Evolutionary conservation across 2,888 invertebrate genomes (phyloP).

Genomic region (Torymus tubicola): DNA sequence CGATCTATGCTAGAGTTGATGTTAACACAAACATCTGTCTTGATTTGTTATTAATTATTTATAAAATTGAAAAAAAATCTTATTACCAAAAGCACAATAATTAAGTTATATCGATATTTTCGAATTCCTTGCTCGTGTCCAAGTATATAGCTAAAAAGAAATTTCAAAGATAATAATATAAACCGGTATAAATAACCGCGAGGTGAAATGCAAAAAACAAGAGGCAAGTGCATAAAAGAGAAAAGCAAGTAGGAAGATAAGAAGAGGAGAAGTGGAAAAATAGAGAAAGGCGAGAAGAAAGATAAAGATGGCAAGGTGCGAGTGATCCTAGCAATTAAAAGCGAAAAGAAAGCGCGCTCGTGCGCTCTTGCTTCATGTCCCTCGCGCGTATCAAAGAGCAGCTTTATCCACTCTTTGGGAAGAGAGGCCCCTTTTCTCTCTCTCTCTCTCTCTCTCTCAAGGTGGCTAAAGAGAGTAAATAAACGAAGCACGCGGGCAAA

Average conservation of each 20-base stretch:
- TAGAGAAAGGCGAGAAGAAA: constrained; percentile 17
- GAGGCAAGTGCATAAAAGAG: constrained; percentile 29
- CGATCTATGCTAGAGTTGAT: no score
- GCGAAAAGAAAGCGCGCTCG: constrained; percentile 50
- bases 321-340: constrained; percentile 54
- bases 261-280: not conserved
- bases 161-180: constrained; percentile 23
- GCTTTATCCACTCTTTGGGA: constrained; percentile 39
- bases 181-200: constrained; percentile 35
- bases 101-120: not conserved
- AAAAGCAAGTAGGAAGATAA: constrained; percentile 22
- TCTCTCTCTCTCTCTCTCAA: constrained; percentile 6
- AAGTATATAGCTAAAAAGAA: constrained; percentile 16
- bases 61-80: not conserved
- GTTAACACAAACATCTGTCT: no score
- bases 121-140: not conserved
- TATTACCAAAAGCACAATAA: not conserved
- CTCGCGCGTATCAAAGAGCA: constrained; percentile 49
- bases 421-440: not conserved
- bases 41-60: not conserved
- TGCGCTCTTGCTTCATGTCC: constrained; percentile 27
- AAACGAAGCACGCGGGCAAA: constrained; percentile 18
- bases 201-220: constrained; percentile 24
- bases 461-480: constrained; percentile 43
- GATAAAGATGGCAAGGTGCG: constrained; percentile 37